Evolutionary conservation across 2,113 vertebrate genomes (phyloP).

Genomic region (Stigmatopora nigra): DNA sequence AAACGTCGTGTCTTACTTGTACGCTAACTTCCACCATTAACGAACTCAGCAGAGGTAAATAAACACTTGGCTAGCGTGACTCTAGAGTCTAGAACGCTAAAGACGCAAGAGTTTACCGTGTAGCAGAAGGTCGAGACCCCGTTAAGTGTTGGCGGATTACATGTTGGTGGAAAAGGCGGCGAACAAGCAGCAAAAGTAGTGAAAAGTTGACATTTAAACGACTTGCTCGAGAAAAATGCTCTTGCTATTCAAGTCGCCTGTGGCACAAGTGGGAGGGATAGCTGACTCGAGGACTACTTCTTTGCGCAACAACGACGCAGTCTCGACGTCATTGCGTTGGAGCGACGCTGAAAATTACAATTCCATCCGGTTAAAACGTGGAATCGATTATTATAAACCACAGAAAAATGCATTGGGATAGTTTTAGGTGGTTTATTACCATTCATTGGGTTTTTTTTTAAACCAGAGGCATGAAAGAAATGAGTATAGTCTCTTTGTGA

Average conservation of each 20-base stretch:
- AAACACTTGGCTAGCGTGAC: conserved; percentile 26
- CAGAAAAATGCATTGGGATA: neutral
- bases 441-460: neutral
- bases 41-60: conserved; percentile 45
- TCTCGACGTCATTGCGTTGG: neutral
- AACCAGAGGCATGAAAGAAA: neutral
- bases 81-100: conserved; percentile 10
- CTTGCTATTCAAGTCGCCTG: conserved; percentile 39
- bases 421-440: neutral
- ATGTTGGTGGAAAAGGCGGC: conserved; percentile 25
- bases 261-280: conserved; percentile 50
- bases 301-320: conserved; percentile 42
- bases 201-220: conserved; percentile 15
- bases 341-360: neutral
- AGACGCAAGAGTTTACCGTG: conserved; percentile 23
- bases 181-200: neutral
- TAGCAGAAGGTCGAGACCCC: neutral
- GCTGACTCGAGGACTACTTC: conserved; percentile 19
- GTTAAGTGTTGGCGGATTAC: conserved; percentile 13
- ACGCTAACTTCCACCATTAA: conserved; percentile 53
- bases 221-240: conserved; percentile 42
- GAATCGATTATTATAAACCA: neutral
- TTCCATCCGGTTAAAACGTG: no score
- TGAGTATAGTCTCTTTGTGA: neutral
- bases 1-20: conserved; percentile 26